Percentiles rank a stretch among this genome's conserved stretches.
Evolutionary conservation across 2,888 invertebrate genomes (phyloP).

Genomic region (Lithophane semibrunnea): DNA sequence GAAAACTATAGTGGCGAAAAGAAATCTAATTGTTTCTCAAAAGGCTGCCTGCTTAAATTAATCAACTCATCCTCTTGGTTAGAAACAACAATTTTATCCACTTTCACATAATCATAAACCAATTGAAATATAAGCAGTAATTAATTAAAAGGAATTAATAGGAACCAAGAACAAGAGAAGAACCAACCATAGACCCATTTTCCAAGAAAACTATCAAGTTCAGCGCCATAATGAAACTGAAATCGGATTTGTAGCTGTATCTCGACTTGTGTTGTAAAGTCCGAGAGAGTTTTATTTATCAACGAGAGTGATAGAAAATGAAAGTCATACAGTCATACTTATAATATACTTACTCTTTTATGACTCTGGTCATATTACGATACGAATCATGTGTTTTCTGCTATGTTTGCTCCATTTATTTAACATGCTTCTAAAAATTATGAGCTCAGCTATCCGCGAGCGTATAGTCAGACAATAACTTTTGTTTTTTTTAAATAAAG

Average conservation of each 20-base stretch:
- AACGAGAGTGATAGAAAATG: conserved; percentile 37
- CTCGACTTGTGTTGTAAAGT: conserved; percentile 1
- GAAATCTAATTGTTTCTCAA: no score
- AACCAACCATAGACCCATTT: neutral
- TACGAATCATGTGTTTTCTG: conserved; percentile 6
- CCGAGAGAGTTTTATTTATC: conserved; percentile 25
- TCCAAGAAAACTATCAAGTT: neutral
- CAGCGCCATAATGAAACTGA: conserved; percentile 8
- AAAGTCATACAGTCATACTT: conserved; percentile 29
- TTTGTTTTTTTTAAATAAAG: conserved; percentile 4
- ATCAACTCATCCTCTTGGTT: neutral
- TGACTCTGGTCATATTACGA: conserved; percentile 12
- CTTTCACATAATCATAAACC: neutral
- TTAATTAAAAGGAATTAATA: neutral
- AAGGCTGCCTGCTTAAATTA: no score
- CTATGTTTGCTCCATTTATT: neutral
- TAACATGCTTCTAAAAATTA: neutral
- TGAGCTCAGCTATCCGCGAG: neutral
- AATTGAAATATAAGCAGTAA: neutral
- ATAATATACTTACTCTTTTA: conserved; percentile 17
- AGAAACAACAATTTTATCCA: neutral
- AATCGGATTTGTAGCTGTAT: neutral
- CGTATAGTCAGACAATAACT: neutral
- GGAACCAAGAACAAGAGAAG: no score
- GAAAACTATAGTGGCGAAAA: no score